Conservation (phyloP, 2,797 vertebrate genomes). For the Gymnodraco acuticeps region DNA sequence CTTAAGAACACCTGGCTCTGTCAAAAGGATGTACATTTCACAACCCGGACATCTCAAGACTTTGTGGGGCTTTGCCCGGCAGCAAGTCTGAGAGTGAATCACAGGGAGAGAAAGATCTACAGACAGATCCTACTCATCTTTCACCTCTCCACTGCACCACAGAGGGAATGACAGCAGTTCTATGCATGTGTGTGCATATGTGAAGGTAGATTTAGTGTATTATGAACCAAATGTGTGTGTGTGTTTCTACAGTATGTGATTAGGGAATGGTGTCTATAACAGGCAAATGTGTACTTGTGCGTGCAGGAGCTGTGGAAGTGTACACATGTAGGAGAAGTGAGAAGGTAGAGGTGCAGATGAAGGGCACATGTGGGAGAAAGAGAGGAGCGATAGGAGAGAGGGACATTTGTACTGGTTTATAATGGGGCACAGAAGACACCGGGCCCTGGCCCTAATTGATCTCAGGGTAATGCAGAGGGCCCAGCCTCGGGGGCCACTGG, state of each 20-base stretch:
- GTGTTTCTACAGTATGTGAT: slow-evolving; percentile 9
- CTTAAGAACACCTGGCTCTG: slow-evolving; percentile 54
- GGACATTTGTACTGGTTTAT: slow-evolving; percentile 64
- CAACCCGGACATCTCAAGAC: slow-evolving; percentile 35
- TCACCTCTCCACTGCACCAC: slow-evolving; percentile 45
- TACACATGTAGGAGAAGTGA: slow-evolving; percentile 46
- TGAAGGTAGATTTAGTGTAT: slow-evolving; percentile 33
- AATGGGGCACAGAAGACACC: slow-evolving; percentile 72
- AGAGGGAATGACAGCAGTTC: slow-evolving; percentile 41
- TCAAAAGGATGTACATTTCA: slow-evolving; percentile 66
- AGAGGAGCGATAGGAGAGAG: slow-evolving; percentile 42
- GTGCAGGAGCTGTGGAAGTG: slow-evolving; percentile 23
- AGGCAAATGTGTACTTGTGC: slow-evolving; percentile 10
- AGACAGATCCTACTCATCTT: slow-evolving; percentile 50
- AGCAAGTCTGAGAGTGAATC: slow-evolving; percentile 54
- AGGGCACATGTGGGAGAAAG: slow-evolving; percentile 62
- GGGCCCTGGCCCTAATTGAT: slow-evolving; percentile 85
- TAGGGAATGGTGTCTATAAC: slow-evolving; percentile 29
- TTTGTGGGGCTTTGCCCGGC: slow-evolving; percentile 67
- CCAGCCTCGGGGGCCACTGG: slow-evolving; percentile 81
- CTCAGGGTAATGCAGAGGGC: slow-evolving; percentile 85
- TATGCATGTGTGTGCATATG: slow-evolving; percentile 38
- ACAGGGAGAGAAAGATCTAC: slow-evolving; percentile 36
- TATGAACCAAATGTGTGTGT: slow-evolving; percentile 22
- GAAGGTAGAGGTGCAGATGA: slow-evolving; percentile 49